Evolutionary conservation across 2,113 vertebrate genomes (phyloP).

Genomic region (Microcebus jonahi): DNA sequence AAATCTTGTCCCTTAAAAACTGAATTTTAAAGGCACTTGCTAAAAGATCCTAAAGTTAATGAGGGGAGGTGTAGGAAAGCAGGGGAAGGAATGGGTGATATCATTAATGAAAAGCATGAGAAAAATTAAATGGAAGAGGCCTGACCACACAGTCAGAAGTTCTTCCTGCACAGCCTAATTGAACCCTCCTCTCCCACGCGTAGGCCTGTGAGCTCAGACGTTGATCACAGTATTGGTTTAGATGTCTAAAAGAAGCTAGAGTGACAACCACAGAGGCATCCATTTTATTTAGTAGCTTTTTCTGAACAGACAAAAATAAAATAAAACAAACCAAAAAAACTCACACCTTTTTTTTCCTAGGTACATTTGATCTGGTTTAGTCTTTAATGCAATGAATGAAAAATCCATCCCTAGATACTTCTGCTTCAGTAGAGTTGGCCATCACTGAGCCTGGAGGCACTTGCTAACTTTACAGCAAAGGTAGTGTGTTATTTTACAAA

Average conservation of each 20-base stretch:
- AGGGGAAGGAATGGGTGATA: background rate
- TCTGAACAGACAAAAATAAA: slow-evolving; percentile 66
- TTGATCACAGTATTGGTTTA: background rate
- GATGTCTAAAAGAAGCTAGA: slow-evolving; percentile 39
- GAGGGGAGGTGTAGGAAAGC: background rate
- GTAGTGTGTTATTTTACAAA: slow-evolving; percentile 5
- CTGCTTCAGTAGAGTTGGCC: slow-evolving; percentile 20
- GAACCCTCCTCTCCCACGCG: background rate
- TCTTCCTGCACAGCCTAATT: background rate
- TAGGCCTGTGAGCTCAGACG: background rate
- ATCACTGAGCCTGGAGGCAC: background rate
- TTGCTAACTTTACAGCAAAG: background rate
- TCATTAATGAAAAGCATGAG: background rate
- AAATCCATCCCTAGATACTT: slow-evolving; percentile 25
- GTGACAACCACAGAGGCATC: slow-evolving; percentile 40
- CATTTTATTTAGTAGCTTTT: slow-evolving; percentile 73
- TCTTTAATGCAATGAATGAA: slow-evolving; percentile 20
- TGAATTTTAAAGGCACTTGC: background rate
- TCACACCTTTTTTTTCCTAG: background rate
- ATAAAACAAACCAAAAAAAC: slow-evolving; percentile 22
- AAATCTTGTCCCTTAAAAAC: slow-evolving; percentile 21
- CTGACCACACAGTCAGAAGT: background rate
- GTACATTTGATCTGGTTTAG: slow-evolving; percentile 51
- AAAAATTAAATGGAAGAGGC: background rate
- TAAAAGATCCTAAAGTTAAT: background rate